These are phyloP conservation scores for Steinernema hermaphroditum DNA, from an alignment of 2,888 invertebrate species.

Conservation along the genomic window DNA sequence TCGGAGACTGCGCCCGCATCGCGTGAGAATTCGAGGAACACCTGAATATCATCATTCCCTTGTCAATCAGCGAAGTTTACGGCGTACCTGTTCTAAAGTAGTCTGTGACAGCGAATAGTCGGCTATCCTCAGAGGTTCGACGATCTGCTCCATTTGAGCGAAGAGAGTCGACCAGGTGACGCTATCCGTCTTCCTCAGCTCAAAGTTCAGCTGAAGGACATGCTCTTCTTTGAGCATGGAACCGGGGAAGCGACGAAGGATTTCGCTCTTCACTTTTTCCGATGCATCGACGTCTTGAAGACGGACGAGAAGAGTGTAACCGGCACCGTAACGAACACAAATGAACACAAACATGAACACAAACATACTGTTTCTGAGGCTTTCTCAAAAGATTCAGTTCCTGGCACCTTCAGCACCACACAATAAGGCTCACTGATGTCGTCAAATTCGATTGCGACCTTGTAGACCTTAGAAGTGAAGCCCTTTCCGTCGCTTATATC, in stretches of 20 bases:
- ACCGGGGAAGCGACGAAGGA: constrained; percentile 71
- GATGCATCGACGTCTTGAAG: constrained; percentile 30
- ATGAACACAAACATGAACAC: background rate
- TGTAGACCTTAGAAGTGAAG: constrained; percentile 16
- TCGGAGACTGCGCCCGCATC: constrained; percentile 37
- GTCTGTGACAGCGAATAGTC: constrained; percentile 82
- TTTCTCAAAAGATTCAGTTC: background rate
- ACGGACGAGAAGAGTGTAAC: constrained; percentile 36
- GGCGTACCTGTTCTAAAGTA: constrained; percentile 77
- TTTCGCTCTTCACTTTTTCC: constrained; percentile 42
- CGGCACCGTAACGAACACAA: background rate
- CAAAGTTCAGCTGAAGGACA: constrained; percentile 69
- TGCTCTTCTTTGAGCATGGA: constrained; percentile 72
- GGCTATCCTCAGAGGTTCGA: constrained; percentile 67
- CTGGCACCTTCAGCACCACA: background rate
- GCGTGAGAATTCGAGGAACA: constrained; percentile 48
- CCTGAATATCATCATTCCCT: constrained; percentile 36
- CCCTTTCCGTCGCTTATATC: constrained; percentile 1
- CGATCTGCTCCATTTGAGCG: constrained; percentile 69
- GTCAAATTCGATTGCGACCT: background rate
- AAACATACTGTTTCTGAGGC: too few relatives aligned
- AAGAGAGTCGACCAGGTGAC: constrained; percentile 69
- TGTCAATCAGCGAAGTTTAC: background rate
- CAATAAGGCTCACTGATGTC: background rate
- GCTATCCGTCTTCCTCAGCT: constrained; percentile 65